Conservation (phyloP, 2,113 vertebrate species). For the Poeciliopsis prolifica region DNA sequence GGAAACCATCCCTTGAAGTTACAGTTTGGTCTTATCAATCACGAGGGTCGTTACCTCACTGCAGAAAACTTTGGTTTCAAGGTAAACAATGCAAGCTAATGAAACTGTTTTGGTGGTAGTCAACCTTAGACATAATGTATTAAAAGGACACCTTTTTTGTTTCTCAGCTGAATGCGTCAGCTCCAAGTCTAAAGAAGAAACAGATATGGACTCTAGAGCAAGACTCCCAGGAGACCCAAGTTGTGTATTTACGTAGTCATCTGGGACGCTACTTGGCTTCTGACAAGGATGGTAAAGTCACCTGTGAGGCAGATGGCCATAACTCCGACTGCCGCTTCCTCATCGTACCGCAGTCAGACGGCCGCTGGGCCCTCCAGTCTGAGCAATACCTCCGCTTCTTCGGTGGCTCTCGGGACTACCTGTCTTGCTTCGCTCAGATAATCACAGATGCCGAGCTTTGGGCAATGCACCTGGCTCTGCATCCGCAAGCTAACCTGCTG, state of each 20-base stretch:
- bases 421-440: conserved; percentile 93
- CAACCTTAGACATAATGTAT: neutral
- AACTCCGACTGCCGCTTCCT: conserved; percentile 86
- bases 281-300: conserved; percentile 89
- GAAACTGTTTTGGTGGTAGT: neutral
- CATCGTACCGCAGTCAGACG: conserved; percentile 90
- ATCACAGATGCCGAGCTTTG: conserved; percentile 89
- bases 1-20: conserved; percentile 90
- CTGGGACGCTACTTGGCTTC: conserved; percentile 92
- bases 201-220: conserved; percentile 96
- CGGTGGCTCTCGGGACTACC: conserved; percentile 86
- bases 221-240: conserved; percentile 84
- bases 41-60: conserved; percentile 90
- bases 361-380: conserved; percentile 93
- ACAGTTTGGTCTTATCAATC: conserved; percentile 93
- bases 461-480: conserved; percentile 92
- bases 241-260: conserved; percentile 91
- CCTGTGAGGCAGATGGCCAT: conserved; percentile 86
- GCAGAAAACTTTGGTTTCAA: conserved; percentile 95
- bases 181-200: conserved; percentile 91
- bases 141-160: conserved; percentile 1
- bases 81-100: conserved; percentile 49
- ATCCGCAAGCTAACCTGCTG: conserved; percentile 93
- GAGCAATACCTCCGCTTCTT: conserved; percentile 91
- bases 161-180: conserved; percentile 88